These are phyloP conservation scores for Galago senegalensis DNA, from an alignment of 2,797 vertebrate species.

Conservation along the genomic window DNA sequence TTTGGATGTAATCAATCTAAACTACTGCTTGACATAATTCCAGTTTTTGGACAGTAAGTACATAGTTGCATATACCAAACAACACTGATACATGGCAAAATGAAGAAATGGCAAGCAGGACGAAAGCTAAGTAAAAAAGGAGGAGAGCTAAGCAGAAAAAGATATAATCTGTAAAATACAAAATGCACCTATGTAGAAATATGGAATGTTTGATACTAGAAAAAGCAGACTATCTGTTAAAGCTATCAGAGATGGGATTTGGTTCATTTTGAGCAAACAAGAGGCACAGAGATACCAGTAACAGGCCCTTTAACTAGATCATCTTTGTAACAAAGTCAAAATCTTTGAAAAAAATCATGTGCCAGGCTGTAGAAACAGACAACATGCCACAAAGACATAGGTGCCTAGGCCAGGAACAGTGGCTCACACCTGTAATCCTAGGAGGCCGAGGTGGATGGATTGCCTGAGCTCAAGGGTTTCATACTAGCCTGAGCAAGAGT, in stretches of 20 bases:
- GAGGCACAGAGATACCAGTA: background rate
- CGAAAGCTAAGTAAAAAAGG: background rate
- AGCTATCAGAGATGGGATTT: background rate
- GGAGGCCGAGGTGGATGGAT: too few species aligned
- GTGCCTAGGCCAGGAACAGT: background rate
- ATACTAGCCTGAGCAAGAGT: too few species aligned
- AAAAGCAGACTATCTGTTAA: slow-evolving; percentile 44
- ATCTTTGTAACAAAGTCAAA: slow-evolving; percentile 26
- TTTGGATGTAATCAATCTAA: slow-evolving; percentile 42
- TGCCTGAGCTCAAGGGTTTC: too few species aligned
- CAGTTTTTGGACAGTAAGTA: slow-evolving; percentile 17
- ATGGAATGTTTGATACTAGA: background rate
- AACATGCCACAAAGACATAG: background rate
- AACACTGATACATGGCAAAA: slow-evolving; percentile 26
- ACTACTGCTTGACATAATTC: slow-evolving; percentile 47
- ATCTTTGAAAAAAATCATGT: slow-evolving; percentile 30
- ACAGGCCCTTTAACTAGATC: slow-evolving; percentile 24
- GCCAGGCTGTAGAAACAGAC: background rate
- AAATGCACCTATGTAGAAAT: background rate
- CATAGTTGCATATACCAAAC: slow-evolving; percentile 33
- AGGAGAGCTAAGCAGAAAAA: background rate
- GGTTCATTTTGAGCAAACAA: slow-evolving; percentile 50
- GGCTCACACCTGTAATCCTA: too few species aligned
- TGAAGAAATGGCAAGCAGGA: slow-evolving; percentile 33
- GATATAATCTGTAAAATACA: slow-evolving; percentile 15